Base-by-base conservation (phyloP, 1,140 invertebrate genomes). In the Scaptomyza montana region DNA sequence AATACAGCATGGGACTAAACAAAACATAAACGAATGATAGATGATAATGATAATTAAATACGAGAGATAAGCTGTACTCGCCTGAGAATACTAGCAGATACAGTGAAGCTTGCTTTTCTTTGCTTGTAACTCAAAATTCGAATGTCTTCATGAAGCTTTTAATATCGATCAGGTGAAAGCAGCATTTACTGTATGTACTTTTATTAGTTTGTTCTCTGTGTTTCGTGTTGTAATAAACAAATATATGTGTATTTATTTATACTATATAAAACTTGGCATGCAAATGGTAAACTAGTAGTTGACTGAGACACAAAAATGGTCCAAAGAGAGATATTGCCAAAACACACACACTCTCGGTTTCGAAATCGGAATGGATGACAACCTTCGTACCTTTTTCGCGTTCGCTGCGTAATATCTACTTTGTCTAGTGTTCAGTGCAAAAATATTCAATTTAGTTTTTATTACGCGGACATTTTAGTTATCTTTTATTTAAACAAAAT, bases 1-100 rank as follows among this genome's bases (percentile, higher is more conserved):
- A 89, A 55, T 80, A 82, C 30, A 84, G 79, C 72, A 87, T 73
- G 76, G 67, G 76, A 2, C 39, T 81, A 0, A 76, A 78, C 28
- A 66, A 65, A 46, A 43, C 39, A 33, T 8, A 45, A 39, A 30
- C 45, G 28, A 36, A 10, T 13, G 2, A 25, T 12, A 6, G 39
- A 6, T 5, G 28, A 19, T 39, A 13, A 50, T 49, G 63, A 73
- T 77, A 55, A 25, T 66, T 39, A 9, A 25, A n/a, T 55, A 46
- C 25, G 12, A 53, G 36, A 56, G 66, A 28, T 39, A 50, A 21
- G 8, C 54, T 21, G 9, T 36, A 21, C 16, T 61, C 19, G 1
- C 6, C 28, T 33, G 28, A 3, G 7, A 49, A 50, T 30, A 45
- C 50, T n/a, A 13, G 12, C 6, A 8, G 12, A 45, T 47, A 16